Conservation (phyloP, 1,140 invertebrate genomes). For the Ceratitis capitata region DNA sequence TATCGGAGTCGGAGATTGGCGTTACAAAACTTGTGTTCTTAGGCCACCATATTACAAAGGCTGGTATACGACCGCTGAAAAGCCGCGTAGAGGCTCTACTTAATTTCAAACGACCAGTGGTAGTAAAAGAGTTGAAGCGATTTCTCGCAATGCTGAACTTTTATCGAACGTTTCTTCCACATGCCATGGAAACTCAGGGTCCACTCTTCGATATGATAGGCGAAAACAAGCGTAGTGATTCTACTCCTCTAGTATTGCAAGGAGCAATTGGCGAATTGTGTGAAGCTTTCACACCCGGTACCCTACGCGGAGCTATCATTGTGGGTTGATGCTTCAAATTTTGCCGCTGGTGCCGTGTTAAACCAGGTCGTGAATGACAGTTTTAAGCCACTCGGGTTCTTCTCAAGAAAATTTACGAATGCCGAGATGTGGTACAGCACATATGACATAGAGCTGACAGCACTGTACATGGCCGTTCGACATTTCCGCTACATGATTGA, state of each 20-base stretch:
- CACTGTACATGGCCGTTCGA: slow-evolving; percentile 53
- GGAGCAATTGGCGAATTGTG: not conserved
- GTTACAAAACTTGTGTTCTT: not conserved
- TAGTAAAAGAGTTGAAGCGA: not conserved
- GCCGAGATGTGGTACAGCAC: slow-evolving; percentile 47
- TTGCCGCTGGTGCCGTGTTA: not conserved
- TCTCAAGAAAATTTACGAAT: slow-evolving; percentile 48
- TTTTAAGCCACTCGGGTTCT: slow-evolving; percentile 54
- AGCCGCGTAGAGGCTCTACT: not conserved
- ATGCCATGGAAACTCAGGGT: not conserved
- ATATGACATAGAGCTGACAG: slow-evolving; percentile 62
- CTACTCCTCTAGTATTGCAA: not conserved
- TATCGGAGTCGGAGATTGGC: not conserved
- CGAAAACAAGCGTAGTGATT: not conserved
- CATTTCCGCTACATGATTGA: slow-evolving; percentile 59
- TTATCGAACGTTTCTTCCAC: not conserved
- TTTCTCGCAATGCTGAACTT: not conserved
- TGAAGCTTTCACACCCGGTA: not conserved
- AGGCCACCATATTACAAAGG: not conserved
- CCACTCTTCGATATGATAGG: not conserved
- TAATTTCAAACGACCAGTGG: not conserved
- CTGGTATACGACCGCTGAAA: not conserved
- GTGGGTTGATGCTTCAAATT: not conserved
- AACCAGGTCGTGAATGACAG: slow-evolving; percentile 43
- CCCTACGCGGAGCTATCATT: not conserved